Base-by-base conservation (phyloP, 2,888 invertebrate genomes). In the Acleris emargana region DNA sequence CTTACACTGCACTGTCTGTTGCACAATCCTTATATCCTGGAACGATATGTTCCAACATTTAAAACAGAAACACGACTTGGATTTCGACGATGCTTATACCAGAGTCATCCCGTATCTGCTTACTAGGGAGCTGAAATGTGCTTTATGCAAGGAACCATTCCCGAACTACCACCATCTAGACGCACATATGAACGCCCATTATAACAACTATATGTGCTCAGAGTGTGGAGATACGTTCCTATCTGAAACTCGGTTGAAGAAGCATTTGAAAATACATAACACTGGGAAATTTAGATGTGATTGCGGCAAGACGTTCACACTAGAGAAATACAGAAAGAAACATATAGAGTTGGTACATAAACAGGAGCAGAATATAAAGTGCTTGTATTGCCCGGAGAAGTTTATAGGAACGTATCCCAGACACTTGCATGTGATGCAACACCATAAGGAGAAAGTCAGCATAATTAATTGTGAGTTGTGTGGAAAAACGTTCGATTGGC, bases 291-390 rank as follows among this genome's bases (percentile, higher is more conserved):
- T 76, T 66, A 82, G 82, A 0, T 94, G 94, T 67, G 77, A 77
- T 0, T 94, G 94, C 69, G 75, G 82, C 0, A 93, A 93, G 71
- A 82, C 88, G 0, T 94, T 93, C 66, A 76, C 82, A 0, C 66
- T 89, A 16, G 74, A 79, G 0, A 79, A 81, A 20, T 87, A 88
- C 38, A 77, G 72, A 25, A 72, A 69, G 0, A 88, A 85, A 43
- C 91, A 91, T 25, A 67, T 72, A 0, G 74, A 77, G 0, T 38
- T 76, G 0, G 79, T 84, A 0, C 91, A 90, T n/a, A 69, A 73
- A 1, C 73, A 76, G 2, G 38, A 67, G 0, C 22, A 64, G 0
- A 74, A 73, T 0, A 76, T 76, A 1, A 84, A 80, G 58, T 89
- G 91, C 55, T 1, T 61, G 1, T 80, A 86, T 25, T 91, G 91